phyloP scores from a whole-genome alignment of 2,113 vertebrate genomes.

The Aphyosemion australe region DNA sequence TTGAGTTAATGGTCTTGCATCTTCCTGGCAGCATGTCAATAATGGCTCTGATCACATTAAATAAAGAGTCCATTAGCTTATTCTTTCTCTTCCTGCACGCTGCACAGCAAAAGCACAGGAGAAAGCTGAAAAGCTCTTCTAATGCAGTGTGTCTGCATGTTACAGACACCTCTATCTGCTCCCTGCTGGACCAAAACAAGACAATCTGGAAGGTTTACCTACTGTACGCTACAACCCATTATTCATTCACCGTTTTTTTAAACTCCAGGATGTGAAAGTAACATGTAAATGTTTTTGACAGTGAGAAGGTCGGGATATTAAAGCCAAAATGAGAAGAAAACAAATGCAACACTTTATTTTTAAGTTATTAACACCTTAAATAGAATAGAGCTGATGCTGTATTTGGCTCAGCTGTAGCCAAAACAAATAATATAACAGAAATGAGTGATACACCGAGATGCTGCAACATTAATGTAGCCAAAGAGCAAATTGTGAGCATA shows the following conservation, averaged over 20 bases:
- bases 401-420: no score
- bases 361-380: neutral
- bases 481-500: constrained; percentile 76
- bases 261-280: constrained; percentile 7
- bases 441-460: constrained; percentile 37
- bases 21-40: constrained; percentile 99
- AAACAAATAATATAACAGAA: constrained; percentile 36
- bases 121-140: constrained; percentile 75
- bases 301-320: constrained; percentile 1
- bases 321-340: neutral
- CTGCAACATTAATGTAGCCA: constrained; percentile 51
- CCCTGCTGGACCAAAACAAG: constrained; percentile 50
- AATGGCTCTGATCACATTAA: constrained; percentile 99
- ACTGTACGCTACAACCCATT: constrained; percentile 29
- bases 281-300: constrained; percentile 25
- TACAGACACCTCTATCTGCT: constrained; percentile 66
- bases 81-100: constrained; percentile 84
- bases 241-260: constrained; percentile 42
- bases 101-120: constrained; percentile 79
- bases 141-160: constrained; percentile 66
- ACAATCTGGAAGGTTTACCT: constrained; percentile 44
- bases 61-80: constrained; percentile 97
- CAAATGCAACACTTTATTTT: no score
- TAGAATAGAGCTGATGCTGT: neutral
- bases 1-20: constrained; percentile 96